These are phyloP conservation scores for Cuculus canorus DNA, from an alignment of 2,797 vertebrate genomes.

Conservation along the genomic window DNA sequence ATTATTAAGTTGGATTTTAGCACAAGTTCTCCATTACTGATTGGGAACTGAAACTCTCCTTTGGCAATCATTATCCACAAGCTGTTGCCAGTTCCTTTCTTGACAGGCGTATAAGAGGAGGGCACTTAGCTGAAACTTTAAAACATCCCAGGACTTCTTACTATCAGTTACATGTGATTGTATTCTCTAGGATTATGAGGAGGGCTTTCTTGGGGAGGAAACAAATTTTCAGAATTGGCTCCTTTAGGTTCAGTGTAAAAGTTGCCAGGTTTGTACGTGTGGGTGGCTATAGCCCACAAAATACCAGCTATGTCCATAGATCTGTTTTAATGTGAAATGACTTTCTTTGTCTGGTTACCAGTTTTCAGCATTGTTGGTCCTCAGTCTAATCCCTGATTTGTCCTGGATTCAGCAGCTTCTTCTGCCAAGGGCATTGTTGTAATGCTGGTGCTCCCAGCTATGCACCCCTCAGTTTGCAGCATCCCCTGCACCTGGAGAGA, in stretches of 20 bases:
- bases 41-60: conserved; percentile 8
- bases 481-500: background rate
- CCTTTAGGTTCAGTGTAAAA: background rate
- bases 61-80: background rate
- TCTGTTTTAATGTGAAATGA: background rate
- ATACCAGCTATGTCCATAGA: background rate
- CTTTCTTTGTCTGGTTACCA: background rate
- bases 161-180: background rate
- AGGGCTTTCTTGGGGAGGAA: background rate
- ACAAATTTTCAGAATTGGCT: background rate
- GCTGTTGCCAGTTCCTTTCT: background rate
- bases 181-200: background rate
- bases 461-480: fast-evolving
- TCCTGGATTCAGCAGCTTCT: background rate
- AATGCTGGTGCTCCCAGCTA: background rate
- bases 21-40: background rate
- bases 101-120: background rate
- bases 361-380: background rate
- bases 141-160: background rate
- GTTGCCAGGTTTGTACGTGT: background rate
- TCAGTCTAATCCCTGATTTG: background rate
- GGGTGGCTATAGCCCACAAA: background rate
- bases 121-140: background rate
- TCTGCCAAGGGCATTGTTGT: background rate
- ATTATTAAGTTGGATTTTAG: conserved; percentile 48